These are phyloP conservation scores for Dione juno DNA, from an alignment of 2,888 invertebrate genomes.

Conservation along the genomic window DNA sequence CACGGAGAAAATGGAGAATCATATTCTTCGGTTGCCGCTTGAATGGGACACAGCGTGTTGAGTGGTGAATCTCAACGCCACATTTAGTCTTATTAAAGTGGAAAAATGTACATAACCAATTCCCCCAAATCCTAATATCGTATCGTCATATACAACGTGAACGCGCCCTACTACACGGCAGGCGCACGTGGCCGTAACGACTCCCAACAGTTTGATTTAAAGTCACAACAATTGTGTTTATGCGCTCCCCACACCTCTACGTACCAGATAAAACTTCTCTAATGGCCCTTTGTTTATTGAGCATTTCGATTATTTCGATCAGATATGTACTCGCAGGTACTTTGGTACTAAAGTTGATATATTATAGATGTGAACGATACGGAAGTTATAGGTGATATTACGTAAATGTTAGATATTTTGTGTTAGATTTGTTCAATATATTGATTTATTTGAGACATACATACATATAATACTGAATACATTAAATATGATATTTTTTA, in stretches of 20 bases:
- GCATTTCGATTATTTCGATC: constrained; percentile 30
- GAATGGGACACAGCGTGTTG: too few relatives aligned
- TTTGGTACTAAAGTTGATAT: constrained; percentile 1
- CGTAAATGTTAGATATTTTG: not conserved
- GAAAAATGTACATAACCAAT: too few relatives aligned
- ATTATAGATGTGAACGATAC: not conserved
- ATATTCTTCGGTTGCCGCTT: too few relatives aligned
- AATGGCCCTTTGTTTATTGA: constrained; percentile 49
- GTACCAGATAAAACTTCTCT: constrained; percentile 46
- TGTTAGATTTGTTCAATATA: not conserved
- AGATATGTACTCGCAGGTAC: constrained; percentile 4
- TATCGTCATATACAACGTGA: constrained; percentile 48
- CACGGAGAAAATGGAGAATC: too few relatives aligned
- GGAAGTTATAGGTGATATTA: not conserved
- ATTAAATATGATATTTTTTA: too few relatives aligned
- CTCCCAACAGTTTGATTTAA: constrained; percentile 82
- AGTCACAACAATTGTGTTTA: constrained; percentile 81
- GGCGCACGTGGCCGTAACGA: constrained; percentile 80
- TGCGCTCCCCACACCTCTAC: constrained; percentile 48
- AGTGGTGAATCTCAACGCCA: too few relatives aligned
- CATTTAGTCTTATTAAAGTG: too few relatives aligned
- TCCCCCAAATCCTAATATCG: too few relatives aligned
- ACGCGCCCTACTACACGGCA: constrained; percentile 50
- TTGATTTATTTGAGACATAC: too few relatives aligned
- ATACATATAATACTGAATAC: too few relatives aligned